Evolutionary conservation across 2,888 invertebrate genomes (phyloP), one percentile per base, ranked within the genome.

Genomic region (Plagiodera versicolora): DNA sequence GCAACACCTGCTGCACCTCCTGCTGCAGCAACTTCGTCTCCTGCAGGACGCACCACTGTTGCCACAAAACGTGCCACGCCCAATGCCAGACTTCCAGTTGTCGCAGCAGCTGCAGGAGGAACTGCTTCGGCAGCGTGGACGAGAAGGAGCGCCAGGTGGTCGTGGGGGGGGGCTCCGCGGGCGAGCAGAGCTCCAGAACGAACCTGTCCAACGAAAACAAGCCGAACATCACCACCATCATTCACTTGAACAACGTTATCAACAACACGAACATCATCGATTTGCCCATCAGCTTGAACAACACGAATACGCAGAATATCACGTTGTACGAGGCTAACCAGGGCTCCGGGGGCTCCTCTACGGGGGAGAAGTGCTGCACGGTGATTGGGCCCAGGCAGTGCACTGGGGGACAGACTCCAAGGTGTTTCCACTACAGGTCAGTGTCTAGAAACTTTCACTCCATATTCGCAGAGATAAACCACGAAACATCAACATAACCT

Each of bases 211-310:
- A 66, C 24, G 50, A 61, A 8, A 64, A 63, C 30, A 55, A 56
- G 4, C 79, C 77, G 39, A 81, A 81, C 64, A 75, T 80, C 11
- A 81, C 81, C 0, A 81, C 80, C 0, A 74, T 80, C 1, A 81
- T 81, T 8, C 77, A 80, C 64, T 63, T 81, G 14, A 77, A 79
- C 39, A 81, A 80, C 60, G 69, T 80, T 8, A 75, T 81, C 39
- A 81, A 81, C 62, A 80, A 79, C 58, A 81, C 81, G 0, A 80
- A 81, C 58, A 51, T 78, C 5, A 75, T 81, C 18, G 80, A 81
- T 63, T 73, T 80, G 8, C 81, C 81, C 0, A 76, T 81, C 20
- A 71, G 70, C 19, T 64, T 81, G 2, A 80, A 80, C 60, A 79
- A 75, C 51, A 79, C 79, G 0, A 80, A 80, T 57, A 64, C 73